phyloP scores from a whole-genome alignment of 2,888 invertebrate genomes.

The Peribatodes rhomboidaria region DNA sequence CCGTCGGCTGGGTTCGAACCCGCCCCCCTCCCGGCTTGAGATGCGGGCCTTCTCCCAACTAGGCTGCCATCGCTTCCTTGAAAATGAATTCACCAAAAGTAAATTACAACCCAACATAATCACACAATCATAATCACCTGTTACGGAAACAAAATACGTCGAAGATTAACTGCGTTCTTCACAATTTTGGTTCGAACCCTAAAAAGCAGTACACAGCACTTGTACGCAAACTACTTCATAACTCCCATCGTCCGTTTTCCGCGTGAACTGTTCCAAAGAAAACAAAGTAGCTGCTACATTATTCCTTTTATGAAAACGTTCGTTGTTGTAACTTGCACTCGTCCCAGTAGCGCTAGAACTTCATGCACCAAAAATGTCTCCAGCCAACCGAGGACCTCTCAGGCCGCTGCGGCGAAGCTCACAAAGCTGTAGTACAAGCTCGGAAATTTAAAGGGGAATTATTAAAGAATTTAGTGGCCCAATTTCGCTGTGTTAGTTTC shows the following conservation, averaged over 20 bases:
- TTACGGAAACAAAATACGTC: no score
- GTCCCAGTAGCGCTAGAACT: constrained; percentile 55
- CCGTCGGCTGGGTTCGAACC: no score
- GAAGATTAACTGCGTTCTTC: no score
- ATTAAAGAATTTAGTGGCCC: neutral
- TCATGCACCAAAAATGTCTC: constrained; percentile 77
- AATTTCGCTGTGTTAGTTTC: neutral
- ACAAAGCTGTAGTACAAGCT: constrained; percentile 8
- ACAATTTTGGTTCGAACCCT: no score
- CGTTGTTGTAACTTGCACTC: constrained; percentile 29
- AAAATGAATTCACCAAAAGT: no score
- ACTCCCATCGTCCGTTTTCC: constrained; percentile 3
- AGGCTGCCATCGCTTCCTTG: no score
- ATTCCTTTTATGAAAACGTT: constrained; percentile 32
- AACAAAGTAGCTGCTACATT: constrained; percentile 23
- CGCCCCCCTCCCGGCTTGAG: no score
- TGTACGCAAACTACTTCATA: neutral
- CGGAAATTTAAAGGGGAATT: neutral
- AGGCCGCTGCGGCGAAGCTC: constrained; percentile 5
- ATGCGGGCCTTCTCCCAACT: no score
- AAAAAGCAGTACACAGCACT: neutral
- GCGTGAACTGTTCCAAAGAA: constrained; percentile 15
- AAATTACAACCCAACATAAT: no score
- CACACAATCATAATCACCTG: no score
- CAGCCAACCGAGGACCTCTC: constrained; percentile 46